Percentiles rank a stretch among this genome's conserved stretches.
Conservation (phyloP, 2,888 invertebrate genomes). For the Synergus laeviventris region DNA sequence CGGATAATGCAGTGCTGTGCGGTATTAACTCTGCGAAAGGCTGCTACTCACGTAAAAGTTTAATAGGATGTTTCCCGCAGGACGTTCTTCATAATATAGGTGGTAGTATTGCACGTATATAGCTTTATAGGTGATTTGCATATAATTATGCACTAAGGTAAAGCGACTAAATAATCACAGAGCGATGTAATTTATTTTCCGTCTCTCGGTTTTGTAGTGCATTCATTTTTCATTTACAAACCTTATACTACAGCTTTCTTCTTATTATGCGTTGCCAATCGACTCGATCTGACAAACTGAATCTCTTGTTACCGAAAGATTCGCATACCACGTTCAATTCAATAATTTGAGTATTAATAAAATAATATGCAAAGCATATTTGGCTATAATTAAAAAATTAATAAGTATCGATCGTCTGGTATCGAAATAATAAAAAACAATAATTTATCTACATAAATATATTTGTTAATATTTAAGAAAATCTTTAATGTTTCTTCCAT, state of each 20-base stretch:
- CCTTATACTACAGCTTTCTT: slow-evolving; percentile 10
- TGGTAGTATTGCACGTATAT: neutral
- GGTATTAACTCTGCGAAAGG: slow-evolving; percentile 12
- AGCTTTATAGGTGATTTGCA: neutral
- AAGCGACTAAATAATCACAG: slow-evolving; percentile 3
- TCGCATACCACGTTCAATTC: no score
- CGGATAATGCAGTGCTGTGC: slow-evolving; percentile 9
- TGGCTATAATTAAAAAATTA: no score
- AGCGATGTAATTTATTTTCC: slow-evolving; percentile 29
- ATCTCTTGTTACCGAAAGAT: no score
- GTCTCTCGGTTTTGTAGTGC: neutral
- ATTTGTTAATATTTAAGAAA: no score
- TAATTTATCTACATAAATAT: no score
- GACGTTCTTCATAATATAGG: neutral
- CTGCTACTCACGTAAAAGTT: neutral
- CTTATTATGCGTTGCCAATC: neutral
- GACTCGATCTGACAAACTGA: neutral
- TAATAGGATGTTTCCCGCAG: slow-evolving; percentile 8
- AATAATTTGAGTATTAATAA: no score
- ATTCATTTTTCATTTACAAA: slow-evolving; percentile 17
- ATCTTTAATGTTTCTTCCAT: no score
- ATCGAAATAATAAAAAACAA: no score
- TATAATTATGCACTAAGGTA: slow-evolving; percentile 26
- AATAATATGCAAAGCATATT: no score
- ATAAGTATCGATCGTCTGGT: no score